Evolutionary conservation across 2,113 vertebrate species (phyloP).

Genomic region (Caranx melampygus): DNA sequence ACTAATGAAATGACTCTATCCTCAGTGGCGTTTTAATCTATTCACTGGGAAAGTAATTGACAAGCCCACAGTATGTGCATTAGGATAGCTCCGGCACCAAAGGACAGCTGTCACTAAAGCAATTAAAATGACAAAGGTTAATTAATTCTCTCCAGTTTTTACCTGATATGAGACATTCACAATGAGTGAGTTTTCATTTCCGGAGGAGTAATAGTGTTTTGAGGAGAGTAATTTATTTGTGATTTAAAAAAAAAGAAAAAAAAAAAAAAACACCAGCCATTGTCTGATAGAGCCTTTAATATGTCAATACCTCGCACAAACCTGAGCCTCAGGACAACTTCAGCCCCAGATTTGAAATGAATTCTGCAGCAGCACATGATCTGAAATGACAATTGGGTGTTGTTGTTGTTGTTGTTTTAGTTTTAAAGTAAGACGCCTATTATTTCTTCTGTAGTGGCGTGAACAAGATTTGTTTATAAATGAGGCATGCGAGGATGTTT

Average conservation of each 20-base stretch:
- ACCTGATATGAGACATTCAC: constrained; percentile 80
- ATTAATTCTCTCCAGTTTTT: constrained; percentile 82
- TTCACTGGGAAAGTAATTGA: constrained; percentile 81
- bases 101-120: constrained; percentile 83
- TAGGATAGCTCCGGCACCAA: constrained; percentile 73
- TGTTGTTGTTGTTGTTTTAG: neutral
- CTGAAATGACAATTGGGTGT: constrained; percentile 59
- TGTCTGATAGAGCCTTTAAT: constrained; percentile 75
- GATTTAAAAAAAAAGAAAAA: constrained; percentile 47
- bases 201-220: constrained; percentile 75
- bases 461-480: constrained; percentile 47
- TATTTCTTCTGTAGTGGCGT: constrained; percentile 8
- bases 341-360: constrained; percentile 56
- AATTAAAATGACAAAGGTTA: constrained; percentile 86
- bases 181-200: constrained; percentile 78
- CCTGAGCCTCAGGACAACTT: constrained; percentile 53
- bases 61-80: constrained; percentile 77
- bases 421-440: constrained; percentile 26
- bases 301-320: constrained; percentile 67
- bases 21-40: constrained; percentile 82
- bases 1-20: constrained; percentile 82
- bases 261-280: constrained; percentile 44
- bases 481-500: constrained; percentile 19
- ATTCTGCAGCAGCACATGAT: constrained; percentile 65
- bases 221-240: constrained; percentile 78